Conservation (phyloP, 2,797 vertebrate species). For the Chromis chromis region DNA sequence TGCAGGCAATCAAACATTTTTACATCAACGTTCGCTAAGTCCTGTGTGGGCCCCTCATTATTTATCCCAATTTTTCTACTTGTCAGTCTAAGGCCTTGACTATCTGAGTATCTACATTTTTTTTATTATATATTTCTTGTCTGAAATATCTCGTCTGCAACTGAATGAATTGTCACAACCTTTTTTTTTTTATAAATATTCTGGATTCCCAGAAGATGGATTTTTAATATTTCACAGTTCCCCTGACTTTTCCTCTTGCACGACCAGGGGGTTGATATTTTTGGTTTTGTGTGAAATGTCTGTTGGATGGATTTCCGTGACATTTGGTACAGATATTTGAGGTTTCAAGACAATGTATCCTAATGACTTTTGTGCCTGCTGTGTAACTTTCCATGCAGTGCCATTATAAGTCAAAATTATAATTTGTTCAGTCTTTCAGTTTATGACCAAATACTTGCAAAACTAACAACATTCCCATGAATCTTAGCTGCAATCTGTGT, state of each 20-base stretch:
- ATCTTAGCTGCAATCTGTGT: background rate
- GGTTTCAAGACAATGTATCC: background rate
- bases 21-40: background rate
- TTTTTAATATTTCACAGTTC: background rate
- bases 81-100: constrained; percentile 26
- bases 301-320: background rate
- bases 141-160: background rate
- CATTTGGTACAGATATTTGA: background rate
- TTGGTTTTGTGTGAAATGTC: background rate
- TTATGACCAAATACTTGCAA: background rate
- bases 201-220: background rate
- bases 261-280: background rate
- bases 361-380: too few relatives aligned
- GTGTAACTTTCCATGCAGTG: too few relatives aligned
- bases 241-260: background rate
- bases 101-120: constrained; percentile 5
- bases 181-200: background rate
- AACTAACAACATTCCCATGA: background rate
- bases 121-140: constrained; percentile 4
- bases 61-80: constrained; percentile 4
- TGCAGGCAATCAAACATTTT: constrained; percentile 27
- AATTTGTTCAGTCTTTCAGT: background rate
- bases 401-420: too few relatives aligned
- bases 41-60: constrained; percentile 14
- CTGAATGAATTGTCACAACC: background rate